Evolutionary conservation across 2,888 invertebrate species (phyloP), one percentile per base, ranked within the genome.

Genomic region (Trichacis sp.): DNA sequence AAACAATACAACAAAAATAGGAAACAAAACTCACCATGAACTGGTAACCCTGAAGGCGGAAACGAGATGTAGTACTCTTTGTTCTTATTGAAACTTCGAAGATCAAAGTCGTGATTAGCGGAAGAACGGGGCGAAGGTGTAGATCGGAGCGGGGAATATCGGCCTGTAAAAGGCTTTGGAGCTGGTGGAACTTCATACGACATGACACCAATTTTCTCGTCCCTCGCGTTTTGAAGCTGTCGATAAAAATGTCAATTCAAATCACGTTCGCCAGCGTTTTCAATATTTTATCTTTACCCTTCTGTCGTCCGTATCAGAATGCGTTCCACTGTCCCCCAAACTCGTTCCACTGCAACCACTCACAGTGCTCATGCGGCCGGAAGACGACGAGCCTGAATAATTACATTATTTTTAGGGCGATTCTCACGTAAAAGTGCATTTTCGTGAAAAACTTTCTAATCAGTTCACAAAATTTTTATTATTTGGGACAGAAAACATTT

Each of bases 271-370:
- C n/a, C 8, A 2, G 9, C 2, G n/a, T 33, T 40, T 40, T 40
- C 40, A 12, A 18, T 19, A 4, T 17, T 45, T 45, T 45, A 51
- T 8, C 33, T 72, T 60, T 69, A 86, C 87, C 80, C 87, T 86
- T 67, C 92, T 89, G 55, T 94, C 94, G 67, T 94, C 94, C 53
- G 90, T 89, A 80, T 94, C 94, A 0, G 94, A 94, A 78, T 93
- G 93, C 0, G 93, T 93, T 55, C 94, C 94, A 77, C 93, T 93
- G 75, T 95, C 95, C 0, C 93, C 93, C 0, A 93, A 87, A 74
- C 94, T 94, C 29, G 91, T 90, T 1, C 92, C 93, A 73, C 93
- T 93, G 71, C 88, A 87, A 17, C 86, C 88, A 73, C 89, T 89
- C 8, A 92, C 92, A 1, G 93, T 94, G 75, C 94, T 94, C 80